Conservation (phyloP, 92 coral and sea anemone species). For the Zoanthus gigantus region DNA sequence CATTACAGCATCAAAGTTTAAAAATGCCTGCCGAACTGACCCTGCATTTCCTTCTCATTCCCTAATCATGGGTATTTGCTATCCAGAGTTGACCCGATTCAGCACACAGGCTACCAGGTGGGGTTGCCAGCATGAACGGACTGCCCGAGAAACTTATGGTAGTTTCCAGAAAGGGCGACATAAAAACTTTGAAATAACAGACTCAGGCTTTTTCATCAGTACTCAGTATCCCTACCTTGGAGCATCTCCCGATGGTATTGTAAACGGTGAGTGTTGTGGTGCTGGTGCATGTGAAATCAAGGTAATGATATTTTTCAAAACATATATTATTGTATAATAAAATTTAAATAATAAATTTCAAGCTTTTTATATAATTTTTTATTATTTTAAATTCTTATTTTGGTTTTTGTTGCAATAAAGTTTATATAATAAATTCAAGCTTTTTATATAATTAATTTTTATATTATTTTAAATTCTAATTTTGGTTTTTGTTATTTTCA, state of each 20-base stretch:
- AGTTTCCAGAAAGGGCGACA: conserved; percentile 23
- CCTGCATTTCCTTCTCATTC: conserved; percentile 52
- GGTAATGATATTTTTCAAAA: neutral
- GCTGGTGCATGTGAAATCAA: conserved; percentile 59
- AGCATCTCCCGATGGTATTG: conserved; percentile 57
- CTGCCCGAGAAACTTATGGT: conserved; percentile 38
- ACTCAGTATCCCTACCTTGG: conserved; percentile 46
- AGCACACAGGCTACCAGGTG: conserved; percentile 60
- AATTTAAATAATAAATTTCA: neutral
- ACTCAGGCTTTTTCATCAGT: conserved; percentile 54
- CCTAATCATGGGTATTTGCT: conserved; percentile 64
- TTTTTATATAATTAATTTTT: neutral
- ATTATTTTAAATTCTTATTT: neutral
- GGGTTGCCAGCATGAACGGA: conserved; percentile 58
- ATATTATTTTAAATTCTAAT: neutral
- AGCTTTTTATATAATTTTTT: neutral
- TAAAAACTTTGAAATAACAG: conserved; percentile 39
- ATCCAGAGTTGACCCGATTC: conserved; percentile 60
- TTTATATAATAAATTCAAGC: neutral
- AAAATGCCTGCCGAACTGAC: conserved; percentile 59
- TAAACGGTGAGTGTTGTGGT: conserved; percentile 45
- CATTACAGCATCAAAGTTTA: conserved; percentile 61
- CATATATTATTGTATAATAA: conserved; percentile 5
- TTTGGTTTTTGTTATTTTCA: neutral
- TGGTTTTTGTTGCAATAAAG: conserved; percentile 3